phyloP scores from a whole-genome alignment of 2,888 invertebrate genomes.

The Seira musarum region DNA sequence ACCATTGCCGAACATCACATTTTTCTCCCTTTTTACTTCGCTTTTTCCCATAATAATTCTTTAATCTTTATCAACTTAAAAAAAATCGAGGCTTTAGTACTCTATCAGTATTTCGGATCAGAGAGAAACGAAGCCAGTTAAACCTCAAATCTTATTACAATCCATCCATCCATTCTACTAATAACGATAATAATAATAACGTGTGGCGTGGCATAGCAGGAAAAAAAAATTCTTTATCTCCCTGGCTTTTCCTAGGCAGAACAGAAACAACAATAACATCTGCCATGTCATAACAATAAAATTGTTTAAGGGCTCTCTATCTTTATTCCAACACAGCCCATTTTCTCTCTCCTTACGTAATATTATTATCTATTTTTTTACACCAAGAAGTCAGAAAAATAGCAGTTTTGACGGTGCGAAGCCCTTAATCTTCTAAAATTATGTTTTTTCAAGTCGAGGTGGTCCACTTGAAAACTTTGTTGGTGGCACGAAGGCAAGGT shows the following conservation, averaged over 20 bases:
- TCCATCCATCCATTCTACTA: conserved; percentile 44
- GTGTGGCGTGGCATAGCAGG: conserved; percentile 20
- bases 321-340: not conserved
- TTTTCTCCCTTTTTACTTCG: not conserved
- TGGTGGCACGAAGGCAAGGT: conserved; percentile 30
- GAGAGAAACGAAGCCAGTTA: conserved; percentile 34
- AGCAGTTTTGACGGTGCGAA: conserved; percentile 43
- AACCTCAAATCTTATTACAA: conserved; percentile 50
- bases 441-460: conserved; percentile 56
- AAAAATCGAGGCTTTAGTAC: not conserved
- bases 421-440: conserved; percentile 62
- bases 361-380: conserved; percentile 16
- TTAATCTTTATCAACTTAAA: conserved; percentile 23
- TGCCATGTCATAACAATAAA: conserved; percentile 50
- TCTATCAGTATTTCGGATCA: not conserved
- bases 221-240: not conserved
- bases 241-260: not conserved
- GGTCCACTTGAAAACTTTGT: conserved; percentile 49
- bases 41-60: conserved; percentile 48
- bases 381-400: conserved; percentile 23
- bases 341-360: conserved; percentile 30
- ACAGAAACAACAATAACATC: conserved; percentile 58
- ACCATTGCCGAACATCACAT: too few species aligned
- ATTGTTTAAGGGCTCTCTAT: conserved; percentile 47
- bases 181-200: conserved; percentile 36